These are phyloP conservation scores for Antheraea pernyi DNA, from an alignment of 1,140 invertebrate genomes.

Conservation along the genomic window DNA sequence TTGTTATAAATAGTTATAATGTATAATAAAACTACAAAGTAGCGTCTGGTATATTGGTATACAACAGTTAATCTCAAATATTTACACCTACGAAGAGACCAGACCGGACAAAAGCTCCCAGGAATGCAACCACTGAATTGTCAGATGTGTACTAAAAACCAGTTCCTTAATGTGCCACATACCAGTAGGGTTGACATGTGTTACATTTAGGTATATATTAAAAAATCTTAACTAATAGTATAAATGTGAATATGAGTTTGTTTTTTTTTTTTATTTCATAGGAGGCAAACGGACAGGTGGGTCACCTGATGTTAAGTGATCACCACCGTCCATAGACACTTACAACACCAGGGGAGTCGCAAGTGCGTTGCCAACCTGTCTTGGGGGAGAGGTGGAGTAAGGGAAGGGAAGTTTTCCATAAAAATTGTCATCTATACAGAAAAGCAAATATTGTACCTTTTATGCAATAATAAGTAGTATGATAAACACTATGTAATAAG, in stretches of 20 bases:
- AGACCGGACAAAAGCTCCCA: conserved; percentile 34
- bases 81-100: conserved; percentile 27
- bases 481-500: too few species aligned
- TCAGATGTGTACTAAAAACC: conserved; percentile 54
- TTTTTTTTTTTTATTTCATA: too few species aligned
- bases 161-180: conserved; percentile 55
- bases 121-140: conserved; percentile 70
- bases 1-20: background rate
- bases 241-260: background rate
- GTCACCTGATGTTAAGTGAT: too few species aligned
- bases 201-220: too few species aligned
- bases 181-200: conserved; percentile 21
- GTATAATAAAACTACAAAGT: conserved; percentile 15
- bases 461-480: too few species aligned
- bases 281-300: too few species aligned
- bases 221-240: background rate
- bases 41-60: conserved; percentile 14
- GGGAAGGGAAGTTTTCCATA: background rate
- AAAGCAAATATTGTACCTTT: too few species aligned
- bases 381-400: too few species aligned
- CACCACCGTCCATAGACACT: too few species aligned
- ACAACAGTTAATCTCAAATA: conserved; percentile 34
- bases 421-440: too few species aligned
- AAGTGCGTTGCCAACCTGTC: too few species aligned
- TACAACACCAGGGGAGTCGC: too few species aligned